These are phyloP conservation scores for Ips typographus DNA, from an alignment of 1,140 invertebrate species.

Conservation along the genomic window DNA sequence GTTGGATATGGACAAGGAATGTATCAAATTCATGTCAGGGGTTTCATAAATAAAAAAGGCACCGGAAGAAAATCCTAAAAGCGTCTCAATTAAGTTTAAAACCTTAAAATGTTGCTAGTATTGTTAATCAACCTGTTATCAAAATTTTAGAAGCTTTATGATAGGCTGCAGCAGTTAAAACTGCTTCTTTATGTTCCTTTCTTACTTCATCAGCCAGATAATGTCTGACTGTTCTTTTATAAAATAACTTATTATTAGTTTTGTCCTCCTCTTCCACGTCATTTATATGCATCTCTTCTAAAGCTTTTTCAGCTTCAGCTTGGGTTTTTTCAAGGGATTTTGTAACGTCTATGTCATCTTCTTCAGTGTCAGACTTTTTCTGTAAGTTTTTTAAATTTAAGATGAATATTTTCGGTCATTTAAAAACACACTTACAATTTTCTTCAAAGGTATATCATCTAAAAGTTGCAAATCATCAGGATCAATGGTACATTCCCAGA, in stretches of 20 bases:
- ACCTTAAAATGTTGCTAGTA: constrained; percentile 10
- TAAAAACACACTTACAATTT: constrained; percentile 11
- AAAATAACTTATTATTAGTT: constrained; percentile 61
- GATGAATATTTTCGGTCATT: too few relatives aligned
- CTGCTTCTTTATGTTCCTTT: constrained; percentile 61
- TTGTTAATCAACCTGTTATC: constrained; percentile 60
- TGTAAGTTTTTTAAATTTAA: too few relatives aligned
- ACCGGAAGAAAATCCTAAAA: constrained; percentile 73
- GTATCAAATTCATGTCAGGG: constrained; percentile 89
- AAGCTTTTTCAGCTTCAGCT: constrained; percentile 55
- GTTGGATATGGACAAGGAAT: constrained; percentile 84
- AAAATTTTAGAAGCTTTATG: constrained; percentile 77
- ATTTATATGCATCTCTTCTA: constrained; percentile 52
- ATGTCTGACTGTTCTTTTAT: constrained; percentile 68
- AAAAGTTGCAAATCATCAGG: constrained; percentile 62
- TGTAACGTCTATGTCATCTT: constrained; percentile 61
- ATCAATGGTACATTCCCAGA: constrained; percentile 86
- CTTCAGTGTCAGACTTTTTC: constrained; percentile 50
- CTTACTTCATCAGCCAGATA: constrained; percentile 71
- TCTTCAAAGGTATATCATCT: constrained; percentile 50
- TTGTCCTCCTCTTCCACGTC: constrained; percentile 51
- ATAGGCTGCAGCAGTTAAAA: constrained; percentile 77
- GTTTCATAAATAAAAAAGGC: constrained; percentile 90
- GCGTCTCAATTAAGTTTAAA: constrained; percentile 9
- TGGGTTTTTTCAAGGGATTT: constrained; percentile 54